Conservation (phyloP, 2,888 invertebrate genomes). For the Griposia aprilina region DNA sequence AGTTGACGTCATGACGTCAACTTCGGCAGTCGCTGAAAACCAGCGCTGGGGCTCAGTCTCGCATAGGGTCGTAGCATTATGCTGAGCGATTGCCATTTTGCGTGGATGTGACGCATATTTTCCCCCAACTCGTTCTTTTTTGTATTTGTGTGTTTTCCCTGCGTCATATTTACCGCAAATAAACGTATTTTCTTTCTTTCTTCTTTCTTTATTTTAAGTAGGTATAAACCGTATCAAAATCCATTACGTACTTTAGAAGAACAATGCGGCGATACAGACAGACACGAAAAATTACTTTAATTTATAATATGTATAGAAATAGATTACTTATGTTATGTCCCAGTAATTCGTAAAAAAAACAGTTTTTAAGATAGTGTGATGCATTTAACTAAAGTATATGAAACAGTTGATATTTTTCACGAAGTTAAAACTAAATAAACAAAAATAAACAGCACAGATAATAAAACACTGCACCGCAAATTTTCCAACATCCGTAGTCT, state of each 20-base stretch:
- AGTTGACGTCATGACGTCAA: too few species aligned
- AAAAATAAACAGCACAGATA: not conserved
- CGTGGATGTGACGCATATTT: too few species aligned
- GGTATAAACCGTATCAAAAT: not conserved
- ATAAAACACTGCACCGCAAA: constrained; percentile 27
- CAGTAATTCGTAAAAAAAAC: too few species aligned
- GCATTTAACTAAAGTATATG: not conserved
- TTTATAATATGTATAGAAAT: not conserved
- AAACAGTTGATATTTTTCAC: not conserved
- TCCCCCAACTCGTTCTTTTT: too few species aligned
- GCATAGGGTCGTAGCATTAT: too few species aligned
- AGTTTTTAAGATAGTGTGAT: not conserved
- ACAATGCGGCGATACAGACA: not conserved
- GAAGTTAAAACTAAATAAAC: not conserved
- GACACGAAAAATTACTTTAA: not conserved
- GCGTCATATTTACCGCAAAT: too few species aligned
- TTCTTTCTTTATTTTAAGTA: not conserved
- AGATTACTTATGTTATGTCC: too few species aligned
- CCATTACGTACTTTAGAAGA: not conserved
- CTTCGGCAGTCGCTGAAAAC: too few species aligned
- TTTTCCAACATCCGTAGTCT: constrained; percentile 1
- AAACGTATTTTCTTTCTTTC: too few species aligned
- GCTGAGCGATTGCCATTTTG: too few species aligned
- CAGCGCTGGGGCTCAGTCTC: too few species aligned
- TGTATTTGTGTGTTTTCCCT: too few species aligned